Base-by-base conservation (phyloP, 2,888 invertebrate species). In the Trissolcus brochymenae region DNA sequence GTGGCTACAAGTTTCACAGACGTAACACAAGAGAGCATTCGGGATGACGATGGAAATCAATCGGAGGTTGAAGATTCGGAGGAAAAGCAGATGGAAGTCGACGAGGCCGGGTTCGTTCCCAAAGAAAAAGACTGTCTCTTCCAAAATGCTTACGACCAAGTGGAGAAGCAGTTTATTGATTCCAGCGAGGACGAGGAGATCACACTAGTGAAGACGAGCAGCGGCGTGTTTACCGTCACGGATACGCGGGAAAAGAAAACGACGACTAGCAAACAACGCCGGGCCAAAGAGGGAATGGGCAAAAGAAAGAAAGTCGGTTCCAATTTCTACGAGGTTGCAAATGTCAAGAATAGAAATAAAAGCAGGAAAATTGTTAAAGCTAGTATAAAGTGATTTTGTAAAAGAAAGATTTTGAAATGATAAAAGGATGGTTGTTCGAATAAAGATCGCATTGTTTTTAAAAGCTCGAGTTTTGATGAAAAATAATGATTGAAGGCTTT, bases 321-420 rank as follows among this genome's bases (percentile, higher is more conserved):
- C 88, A 95, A 96, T 90, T 96, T 96, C 87, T 96, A 96, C 89
- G 96, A 96, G 91, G 93, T 94, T 35, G 91, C 94, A 9, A 96
- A 97, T 91, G 96, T 96, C 62, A 96, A 96, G 88, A 96, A 96
- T 89, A 93, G 94, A 81, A 96, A 95, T 90, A 93, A 94, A 79
- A 92, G 92, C 86, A 94, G 93, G 86, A 94, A 92, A 76, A 64
- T 87, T 46, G 85, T 86, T 1, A 88, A 87, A 79, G 35, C 84
- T 21, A 83, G 83, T 29, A 82, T 78, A 61, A 82, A 80, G 54
- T 80, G 73, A 46, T 67, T 11, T 11, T 64, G 11, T 6, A 25
- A 21, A 25, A 11, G 43, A 7, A 2, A 14, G 43, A 11, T 14
- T 13, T 43, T 43, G 43, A 4, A 25, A 25, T 3, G 43, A 43